These are phyloP conservation scores for Pristionchus mayeri DNA, from an alignment of 2,888 invertebrate genomes.

Conservation along the genomic window DNA sequence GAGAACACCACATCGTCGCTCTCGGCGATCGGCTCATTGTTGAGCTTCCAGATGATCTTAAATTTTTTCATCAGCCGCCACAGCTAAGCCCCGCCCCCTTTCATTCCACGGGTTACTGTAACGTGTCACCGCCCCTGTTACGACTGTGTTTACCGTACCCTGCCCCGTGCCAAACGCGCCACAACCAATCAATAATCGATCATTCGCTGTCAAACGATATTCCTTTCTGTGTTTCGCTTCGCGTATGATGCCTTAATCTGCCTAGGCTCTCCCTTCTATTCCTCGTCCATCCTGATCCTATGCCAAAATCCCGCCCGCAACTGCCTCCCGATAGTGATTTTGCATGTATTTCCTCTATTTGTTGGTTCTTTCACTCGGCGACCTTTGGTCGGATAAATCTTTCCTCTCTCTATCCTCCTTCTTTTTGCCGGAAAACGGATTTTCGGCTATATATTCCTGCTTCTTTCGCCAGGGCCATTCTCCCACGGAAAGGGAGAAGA, in stretches of 20 bases:
- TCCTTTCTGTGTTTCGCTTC: not conserved
- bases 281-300: too few species aligned
- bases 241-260: not conserved
- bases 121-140: not conserved
- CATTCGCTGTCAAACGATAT: not conserved
- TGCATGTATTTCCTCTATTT: not conserved
- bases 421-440: not conserved
- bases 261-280: too few species aligned
- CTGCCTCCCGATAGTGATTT: conserved; percentile 50
- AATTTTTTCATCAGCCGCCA: too few species aligned
- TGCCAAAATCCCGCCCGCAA: not conserved
- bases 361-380: not conserved
- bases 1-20: conserved; percentile 34
- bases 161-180: conserved; percentile 41
- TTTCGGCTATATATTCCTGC: not conserved
- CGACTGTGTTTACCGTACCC: conserved; percentile 38
- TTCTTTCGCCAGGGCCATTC: not conserved
- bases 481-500: not conserved
- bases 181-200: not conserved
- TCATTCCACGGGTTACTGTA: not conserved
- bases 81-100: conserved; percentile 48
- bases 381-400: not conserved
- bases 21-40: conserved; percentile 51
- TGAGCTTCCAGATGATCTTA: conserved; percentile 60
- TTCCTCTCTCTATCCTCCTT: not conserved